Evolutionary conservation across 92 coral and sea anemone genomes (phyloP), one percentile per base, ranked within the genome.

Genomic region (Isaurus tuberculatus): DNA sequence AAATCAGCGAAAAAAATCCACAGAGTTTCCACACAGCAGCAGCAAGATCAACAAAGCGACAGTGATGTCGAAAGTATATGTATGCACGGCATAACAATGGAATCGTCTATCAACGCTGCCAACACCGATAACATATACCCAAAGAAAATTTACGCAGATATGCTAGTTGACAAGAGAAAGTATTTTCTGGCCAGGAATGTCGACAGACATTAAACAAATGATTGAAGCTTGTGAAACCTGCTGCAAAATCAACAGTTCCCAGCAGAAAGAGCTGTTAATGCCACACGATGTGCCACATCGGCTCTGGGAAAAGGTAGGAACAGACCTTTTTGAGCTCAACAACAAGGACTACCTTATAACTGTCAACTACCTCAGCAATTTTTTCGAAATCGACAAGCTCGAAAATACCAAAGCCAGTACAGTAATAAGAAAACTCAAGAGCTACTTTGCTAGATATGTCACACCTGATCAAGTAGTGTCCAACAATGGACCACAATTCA

Each of bases 1-100:
- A 51, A 51, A 11, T 51, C 60, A 51, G 60, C 60, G 60, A 51
- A n/a, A 51, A 51, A 51, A 51, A 51, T 51, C 60, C 60, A 51
- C 60, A 51, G 60, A 51, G 60, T 51, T 51, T 51, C 60, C 60
- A 16, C 60, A 4, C 60, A 51, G 60, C 60, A 51, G 60, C 60
- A 8, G 23, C 73, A 26, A 67, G 46, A 67, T 31, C n/a, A 46
- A 34, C 73, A 67, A 67, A 33, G 46, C 73, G 44, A 17, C 0
- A 13, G 9, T 8, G 73, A 33, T 46, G 13, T 43, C 22, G 73
- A 46, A 1, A 51, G n/a, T 44, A 49, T 53, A 37, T 28, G 43
- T 19, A 44, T 75, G 68, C 51, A 28, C 82, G 82, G 69, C 51
- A 75, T 44, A 69, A 22, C 15, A 63, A 40, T n/a, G 22, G 63